phyloP scores from a whole-genome alignment of 2,888 invertebrate species.

The Nowickia ferox region DNA sequence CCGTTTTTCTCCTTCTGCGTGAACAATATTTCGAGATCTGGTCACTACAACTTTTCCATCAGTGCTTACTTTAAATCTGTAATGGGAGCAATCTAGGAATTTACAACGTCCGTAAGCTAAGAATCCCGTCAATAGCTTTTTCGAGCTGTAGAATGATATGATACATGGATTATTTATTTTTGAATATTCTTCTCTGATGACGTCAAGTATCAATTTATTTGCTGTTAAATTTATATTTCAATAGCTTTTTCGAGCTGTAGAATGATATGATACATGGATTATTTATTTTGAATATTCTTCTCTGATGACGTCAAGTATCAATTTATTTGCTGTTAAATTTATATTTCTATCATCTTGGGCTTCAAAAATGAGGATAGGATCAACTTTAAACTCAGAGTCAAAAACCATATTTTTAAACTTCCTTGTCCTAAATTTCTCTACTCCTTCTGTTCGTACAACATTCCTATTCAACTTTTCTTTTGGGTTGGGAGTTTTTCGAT shows the following conservation, averaged over 20 bases:
- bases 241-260: too few relatives aligned
- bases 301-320: not conserved
- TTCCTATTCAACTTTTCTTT: too few relatives aligned
- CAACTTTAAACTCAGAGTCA: not conserved
- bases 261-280: too few relatives aligned
- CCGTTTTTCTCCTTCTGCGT: slow-evolving; percentile 2
- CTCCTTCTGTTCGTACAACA: too few relatives aligned
- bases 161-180: slow-evolving; percentile 1
- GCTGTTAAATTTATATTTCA: too few relatives aligned
- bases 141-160: not conserved
- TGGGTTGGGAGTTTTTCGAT: too few relatives aligned
- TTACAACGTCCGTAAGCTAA: slow-evolving; percentile 2
- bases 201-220: too few relatives aligned
- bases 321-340: slow-evolving; percentile 7
- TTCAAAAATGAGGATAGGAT: not conserved
- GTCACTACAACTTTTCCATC: not conserved
- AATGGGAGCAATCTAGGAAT: slow-evolving; percentile 1
- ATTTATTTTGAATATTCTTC: slow-evolving; percentile 14
- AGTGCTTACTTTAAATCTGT: slow-evolving; percentile 1
- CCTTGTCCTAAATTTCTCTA: too few relatives aligned
- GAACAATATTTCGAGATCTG: too few relatives aligned
- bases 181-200: too few relatives aligned
- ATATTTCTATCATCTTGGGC: not conserved
- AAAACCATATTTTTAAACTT: too few relatives aligned
- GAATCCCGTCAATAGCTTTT: not conserved